Percentiles rank a stretch among this genome's conserved stretches.
Conservation (phyloP, 1,140 invertebrate species). For the Aphelinus atriplicis region DNA sequence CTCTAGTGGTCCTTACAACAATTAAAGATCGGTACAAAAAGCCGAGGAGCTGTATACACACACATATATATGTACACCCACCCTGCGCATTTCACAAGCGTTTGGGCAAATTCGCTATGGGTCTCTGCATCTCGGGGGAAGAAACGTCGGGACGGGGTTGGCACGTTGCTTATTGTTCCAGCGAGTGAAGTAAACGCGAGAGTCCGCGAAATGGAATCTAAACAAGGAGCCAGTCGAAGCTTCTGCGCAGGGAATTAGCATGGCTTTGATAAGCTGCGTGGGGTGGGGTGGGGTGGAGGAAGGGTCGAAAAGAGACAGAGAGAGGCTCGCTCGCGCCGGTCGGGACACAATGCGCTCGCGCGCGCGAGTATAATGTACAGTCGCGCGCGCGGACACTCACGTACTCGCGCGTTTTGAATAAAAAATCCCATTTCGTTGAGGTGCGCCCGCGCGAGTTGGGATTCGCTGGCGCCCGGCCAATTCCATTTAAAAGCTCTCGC, state of each 20-base stretch:
- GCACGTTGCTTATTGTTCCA: no score
- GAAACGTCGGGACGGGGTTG: no score
- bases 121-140: no score
- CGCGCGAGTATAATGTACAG: not conserved
- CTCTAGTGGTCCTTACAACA: no score
- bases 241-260: slow-evolving; percentile 26
- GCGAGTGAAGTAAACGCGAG: not conserved
- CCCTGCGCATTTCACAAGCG: no score
- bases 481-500: slow-evolving; percentile 39
- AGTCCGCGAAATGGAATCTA: slow-evolving; percentile 29
- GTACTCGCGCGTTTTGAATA: slow-evolving; percentile 22
- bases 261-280: slow-evolving; percentile 22
- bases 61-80: not conserved
- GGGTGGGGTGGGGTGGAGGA: not conserved
- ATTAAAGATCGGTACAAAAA: not conserved
- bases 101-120: no score
- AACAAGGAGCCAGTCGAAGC: slow-evolving; percentile 5
- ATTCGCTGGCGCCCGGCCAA: slow-evolving; percentile 26
- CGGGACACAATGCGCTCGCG: not conserved
- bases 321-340: not conserved
- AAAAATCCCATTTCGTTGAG: slow-evolving; percentile 37
- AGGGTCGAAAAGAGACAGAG: no score
- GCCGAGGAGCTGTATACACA: not conserved
- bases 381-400: not conserved
- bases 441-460: not conserved